Evolutionary conservation across 1,140 invertebrate species (phyloP), one percentile per base, ranked within the genome.

Genomic region (Drosophila sucinea): DNA sequence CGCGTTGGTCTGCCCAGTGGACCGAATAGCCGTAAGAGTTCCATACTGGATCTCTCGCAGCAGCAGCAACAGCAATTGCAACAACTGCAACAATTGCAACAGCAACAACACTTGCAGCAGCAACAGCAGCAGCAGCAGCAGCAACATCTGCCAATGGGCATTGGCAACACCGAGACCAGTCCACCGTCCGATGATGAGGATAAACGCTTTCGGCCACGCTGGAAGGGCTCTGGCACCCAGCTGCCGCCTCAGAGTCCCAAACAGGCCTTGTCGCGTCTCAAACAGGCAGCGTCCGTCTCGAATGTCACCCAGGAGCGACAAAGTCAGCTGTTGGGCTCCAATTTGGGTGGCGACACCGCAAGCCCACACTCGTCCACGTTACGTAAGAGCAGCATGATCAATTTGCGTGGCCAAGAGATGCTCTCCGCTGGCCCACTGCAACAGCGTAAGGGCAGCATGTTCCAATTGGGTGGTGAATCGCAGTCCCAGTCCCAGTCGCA

Each of bases 131-230:
- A 81, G 32, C 76, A 67, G 1, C 75, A 76, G 27, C 66, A 68
- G 25, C 79, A 85, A 33, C 74, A 87, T 11, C 56, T 92, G 44
- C 89, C 91, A 4, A 5, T 77, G 55, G 91, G 91, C 47, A 72
- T 92, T 77, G 89, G 77, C 27, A 90, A 91, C 23, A 90, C 91
- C 8, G 92, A 93, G 57, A 91, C 91, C 67, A 93, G 92, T 86
- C 93, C 93, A 32, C 93, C 93, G 44, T 93, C 93, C 40, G 91
- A 92, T 61, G 91, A 92, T 58, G 91, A 92, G 32, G 79, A 90
- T 23, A 90, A 79, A 69, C 90, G 81, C 29, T 91, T 80, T 57
- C 60, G 74, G 1, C 83, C 90, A 40, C 90, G 86, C 64, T 92
- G 91, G 91, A 92, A 90, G 62, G 89, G 93, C 74, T 90, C 93